Evolutionary conservation across 2,113 vertebrate genomes (phyloP), one percentile per base, ranked within the genome.

Genomic region (Istiophorus platypterus): DNA sequence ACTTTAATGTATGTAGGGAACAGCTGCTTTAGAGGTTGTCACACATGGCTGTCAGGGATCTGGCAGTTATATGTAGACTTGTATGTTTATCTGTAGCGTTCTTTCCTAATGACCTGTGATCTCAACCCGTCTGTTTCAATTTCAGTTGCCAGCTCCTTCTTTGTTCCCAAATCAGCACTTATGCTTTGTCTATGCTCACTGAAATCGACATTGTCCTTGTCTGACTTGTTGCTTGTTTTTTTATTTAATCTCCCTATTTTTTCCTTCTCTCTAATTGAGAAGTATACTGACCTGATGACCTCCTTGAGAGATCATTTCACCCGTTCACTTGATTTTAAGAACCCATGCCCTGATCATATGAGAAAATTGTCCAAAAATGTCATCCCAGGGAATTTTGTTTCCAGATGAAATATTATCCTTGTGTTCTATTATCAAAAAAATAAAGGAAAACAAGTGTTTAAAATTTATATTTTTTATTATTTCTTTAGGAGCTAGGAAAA

Each of bases 391-490:
- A 18, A 11, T 11, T 31, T 54, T 41, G 9, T 62, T 37, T n/a
- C 5, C 42, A 2, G 1, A 26, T 54, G 9, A 54, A 54, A 34
- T 64, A 42, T 73, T 2, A 37, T 34, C 15, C 31, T 4, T 6
- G 17, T 27, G 31, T 37, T 3, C 58, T 1, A 39, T 27, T 22
- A 68, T 49, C 18, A 2, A 80, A 68, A 68, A 51, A 4, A 75
- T 7, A 20, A 58, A 87, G 11, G 0, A 54, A 62, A 51, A 56
- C 47, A 80, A 69, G 56, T 74, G 80, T 94, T 94, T 93, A 93
- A 95, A 96, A 87, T 91, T 45, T 52, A 89, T 82, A 93, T 89
- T 91, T 92, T 91, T 92, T 92, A 86, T 95, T 95, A 93, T 61
- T 94, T 90, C 82, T 89, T 91, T 79, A 90, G 85, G 92, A 72